These are phyloP conservation scores for Pao palembangensis DNA, from an alignment of 2,113 vertebrate species.

Conservation along the genomic window DNA sequence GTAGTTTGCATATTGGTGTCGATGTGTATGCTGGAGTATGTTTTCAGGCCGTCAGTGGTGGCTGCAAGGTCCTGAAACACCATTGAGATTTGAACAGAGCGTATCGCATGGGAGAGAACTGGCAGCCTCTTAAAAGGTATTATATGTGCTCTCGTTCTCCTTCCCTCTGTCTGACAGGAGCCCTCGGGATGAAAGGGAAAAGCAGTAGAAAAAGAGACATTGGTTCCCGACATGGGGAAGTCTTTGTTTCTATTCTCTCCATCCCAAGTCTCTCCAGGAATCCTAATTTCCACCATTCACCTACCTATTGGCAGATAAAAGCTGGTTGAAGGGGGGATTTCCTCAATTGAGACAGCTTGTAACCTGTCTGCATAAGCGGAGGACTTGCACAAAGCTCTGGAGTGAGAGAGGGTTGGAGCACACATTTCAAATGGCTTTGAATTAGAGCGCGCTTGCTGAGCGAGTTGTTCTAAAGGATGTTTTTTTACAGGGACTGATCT, in stretches of 20 bases:
- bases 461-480: conserved; percentile 55
- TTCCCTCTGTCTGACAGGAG: conserved; percentile 73
- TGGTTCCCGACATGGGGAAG: conserved; percentile 73
- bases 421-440: conserved; percentile 70
- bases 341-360: conserved; percentile 75
- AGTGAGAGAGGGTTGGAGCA: conserved; percentile 67
- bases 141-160: conserved; percentile 72
- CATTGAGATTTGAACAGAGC: conserved; percentile 72
- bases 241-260: conserved; percentile 76
- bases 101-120: conserved; percentile 74
- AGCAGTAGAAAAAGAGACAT: conserved; percentile 74
- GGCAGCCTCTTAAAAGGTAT: conserved; percentile 77
- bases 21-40: conserved; percentile 58
- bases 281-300: conserved; percentile 77
- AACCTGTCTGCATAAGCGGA: conserved; percentile 66
- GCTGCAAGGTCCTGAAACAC: conserved; percentile 68
- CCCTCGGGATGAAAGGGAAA: conserved; percentile 76
- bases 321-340: conserved; percentile 68
- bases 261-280: conserved; percentile 76
- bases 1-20: conserved; percentile 50
- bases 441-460: conserved; percentile 54
- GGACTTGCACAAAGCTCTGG: conserved; percentile 61
- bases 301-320: conserved; percentile 75
- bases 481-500: conserved; percentile 56
- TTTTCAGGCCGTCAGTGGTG: conserved; percentile 68